Evolutionary conservation across 2,113 vertebrate genomes (phyloP).

Genomic region (Xiphophorus hellerii): DNA sequence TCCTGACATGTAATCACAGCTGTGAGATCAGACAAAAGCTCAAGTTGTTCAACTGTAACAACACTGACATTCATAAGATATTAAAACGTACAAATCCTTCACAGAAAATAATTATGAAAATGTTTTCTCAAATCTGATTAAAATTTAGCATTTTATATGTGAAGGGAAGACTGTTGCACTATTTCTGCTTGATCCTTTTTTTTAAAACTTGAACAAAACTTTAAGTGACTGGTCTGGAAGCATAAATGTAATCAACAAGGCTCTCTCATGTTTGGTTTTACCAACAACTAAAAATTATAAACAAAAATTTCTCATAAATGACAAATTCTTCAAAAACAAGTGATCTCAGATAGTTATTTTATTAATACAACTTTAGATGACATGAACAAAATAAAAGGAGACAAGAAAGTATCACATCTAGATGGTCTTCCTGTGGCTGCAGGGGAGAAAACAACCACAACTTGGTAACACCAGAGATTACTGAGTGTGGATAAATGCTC

Average conservation of each 20-base stretch:
- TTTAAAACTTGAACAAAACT: background rate
- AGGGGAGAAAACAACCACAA: constrained; percentile 24
- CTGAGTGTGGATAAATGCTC: background rate
- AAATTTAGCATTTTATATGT: too few relatives aligned
- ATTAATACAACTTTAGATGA: background rate
- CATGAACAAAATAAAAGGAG: background rate
- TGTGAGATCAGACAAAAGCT: too few relatives aligned
- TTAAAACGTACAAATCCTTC: too few relatives aligned
- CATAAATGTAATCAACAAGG: background rate
- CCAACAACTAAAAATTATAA: background rate
- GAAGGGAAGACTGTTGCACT: too few relatives aligned
- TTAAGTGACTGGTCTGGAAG: background rate
- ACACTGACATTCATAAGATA: too few relatives aligned
- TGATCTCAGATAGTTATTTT: background rate
- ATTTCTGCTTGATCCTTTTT: too few relatives aligned
- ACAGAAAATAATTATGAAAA: too few relatives aligned
- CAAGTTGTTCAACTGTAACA: too few relatives aligned
- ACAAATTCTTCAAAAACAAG: background rate
- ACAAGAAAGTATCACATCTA: background rate
- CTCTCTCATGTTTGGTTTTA: background rate
- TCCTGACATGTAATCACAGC: too few relatives aligned
- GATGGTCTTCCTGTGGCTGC: constrained; percentile 4
- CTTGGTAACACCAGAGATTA: constrained; percentile 22
- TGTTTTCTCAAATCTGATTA: too few relatives aligned
- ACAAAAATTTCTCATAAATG: background rate